A percentile compares a stretch with the other conserved stretches of the same genome.
Evolutionary conservation across 2,113 vertebrate genomes (phyloP).

Genomic region (Miniopterus natalensis): DNA sequence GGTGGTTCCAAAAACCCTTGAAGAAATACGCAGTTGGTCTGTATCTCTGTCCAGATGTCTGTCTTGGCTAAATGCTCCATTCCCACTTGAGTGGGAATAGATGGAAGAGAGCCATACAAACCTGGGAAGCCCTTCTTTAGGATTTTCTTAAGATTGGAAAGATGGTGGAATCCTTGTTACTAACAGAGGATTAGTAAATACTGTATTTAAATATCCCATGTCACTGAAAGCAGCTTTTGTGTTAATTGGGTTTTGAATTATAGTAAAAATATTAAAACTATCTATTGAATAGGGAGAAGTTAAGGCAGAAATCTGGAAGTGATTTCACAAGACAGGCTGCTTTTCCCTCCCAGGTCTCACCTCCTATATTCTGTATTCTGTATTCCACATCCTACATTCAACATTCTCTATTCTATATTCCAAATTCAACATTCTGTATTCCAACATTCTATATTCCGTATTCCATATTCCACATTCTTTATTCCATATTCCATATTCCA

Average conservation of each 20-base stretch:
- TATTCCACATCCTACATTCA: not conserved
- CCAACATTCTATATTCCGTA: not conserved
- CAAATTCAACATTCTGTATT: not conserved
- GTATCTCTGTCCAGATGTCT: not conserved
- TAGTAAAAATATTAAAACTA: not conserved
- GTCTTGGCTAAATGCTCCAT: not conserved
- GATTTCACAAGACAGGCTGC: not conserved
- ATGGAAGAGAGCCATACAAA: not conserved
- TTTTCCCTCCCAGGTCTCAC: not conserved
- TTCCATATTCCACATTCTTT: not conserved
- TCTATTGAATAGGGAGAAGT: not conserved
- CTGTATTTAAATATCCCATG: not conserved
- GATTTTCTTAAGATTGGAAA: slow-evolving; percentile 2
- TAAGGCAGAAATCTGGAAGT: not conserved
- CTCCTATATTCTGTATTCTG: not conserved
- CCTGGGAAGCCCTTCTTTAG: not conserved
- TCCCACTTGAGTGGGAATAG: not conserved
- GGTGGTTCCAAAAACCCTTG: not conserved
- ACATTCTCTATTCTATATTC: not conserved
- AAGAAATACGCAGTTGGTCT: not conserved
- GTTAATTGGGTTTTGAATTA: not conserved
- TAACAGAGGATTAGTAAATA: not conserved
- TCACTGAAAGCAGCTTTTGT: not conserved
- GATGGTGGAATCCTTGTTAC: not conserved
- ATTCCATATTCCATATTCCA: not conserved